These are phyloP conservation scores for Heliconius ethilla DNA, from an alignment of 2,888 invertebrate genomes.

Conservation along the genomic window DNA sequence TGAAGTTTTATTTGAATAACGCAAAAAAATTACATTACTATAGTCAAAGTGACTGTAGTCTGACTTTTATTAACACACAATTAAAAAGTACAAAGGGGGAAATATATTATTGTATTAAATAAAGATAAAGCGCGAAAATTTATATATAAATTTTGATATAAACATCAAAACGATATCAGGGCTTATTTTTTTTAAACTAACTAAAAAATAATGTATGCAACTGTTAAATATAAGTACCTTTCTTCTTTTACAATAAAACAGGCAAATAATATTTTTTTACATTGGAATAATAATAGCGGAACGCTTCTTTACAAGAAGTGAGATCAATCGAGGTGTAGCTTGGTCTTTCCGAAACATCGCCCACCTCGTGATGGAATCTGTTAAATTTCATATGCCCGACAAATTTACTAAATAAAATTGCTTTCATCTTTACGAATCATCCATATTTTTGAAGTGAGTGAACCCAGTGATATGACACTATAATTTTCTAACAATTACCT, in stretches of 20 bases:
- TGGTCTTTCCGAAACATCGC: neutral
- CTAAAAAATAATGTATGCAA: neutral
- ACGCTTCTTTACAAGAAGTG: neutral
- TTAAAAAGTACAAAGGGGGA: neutral
- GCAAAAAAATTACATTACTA: neutral
- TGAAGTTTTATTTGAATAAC: conserved; percentile 1
- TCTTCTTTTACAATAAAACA: neutral
- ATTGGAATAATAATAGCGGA: neutral
- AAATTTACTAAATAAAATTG: conserved; percentile 2
- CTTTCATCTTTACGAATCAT: neutral
- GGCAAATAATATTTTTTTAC: neutral
- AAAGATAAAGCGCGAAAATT: too few species aligned
- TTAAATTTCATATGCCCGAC: neutral
- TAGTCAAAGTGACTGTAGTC: neutral
- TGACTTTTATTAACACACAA: neutral
- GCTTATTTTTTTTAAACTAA: neutral
- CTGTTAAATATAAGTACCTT: neutral
- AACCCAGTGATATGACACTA: neutral
- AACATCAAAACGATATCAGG: neutral
- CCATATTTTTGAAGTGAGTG: neutral
- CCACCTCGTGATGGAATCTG: conserved; percentile 9
- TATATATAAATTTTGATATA: neutral
- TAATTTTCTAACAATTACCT: neutral
- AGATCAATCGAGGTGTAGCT: neutral
- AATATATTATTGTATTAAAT: too few species aligned